Base-by-base conservation (phyloP, 2,113 vertebrate genomes). In the Jacana jacana region DNA sequence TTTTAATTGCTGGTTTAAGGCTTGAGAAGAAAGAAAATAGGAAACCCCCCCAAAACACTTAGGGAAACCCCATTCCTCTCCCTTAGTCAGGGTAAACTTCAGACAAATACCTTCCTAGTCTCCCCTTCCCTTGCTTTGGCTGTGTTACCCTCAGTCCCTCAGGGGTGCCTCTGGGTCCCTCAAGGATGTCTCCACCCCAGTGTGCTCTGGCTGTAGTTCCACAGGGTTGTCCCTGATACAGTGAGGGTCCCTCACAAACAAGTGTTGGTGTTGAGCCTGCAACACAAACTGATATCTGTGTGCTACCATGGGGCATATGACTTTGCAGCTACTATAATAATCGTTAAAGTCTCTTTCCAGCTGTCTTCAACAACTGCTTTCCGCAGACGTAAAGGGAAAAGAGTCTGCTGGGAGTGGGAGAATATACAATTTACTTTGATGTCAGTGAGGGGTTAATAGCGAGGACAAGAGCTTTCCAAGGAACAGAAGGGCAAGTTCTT, bases 171-270 rank as follows among this genome's bases (percentile, higher is more conserved):
- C 63, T 91, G 54, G 1, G 39, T 63, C 25, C 15, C 35, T 66
- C 28, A 5, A 10, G 49, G 24, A 5, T 33, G 37, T n/a, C 54
- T 35, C 30, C 25, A 3, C 19, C 19, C 58, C 46, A 8, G 16
- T 2, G 31, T 48, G 39, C 44, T 30, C 78, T 65, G 22, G 15
- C 51, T 55, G n/a, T 1, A 0, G 4, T 46, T 30, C 58, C 35
- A 70, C 39, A 19, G 46, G 33, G 7, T 18, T 79, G 63, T 60
- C 20, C 20, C 48, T 86, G 30, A 23, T 54, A 30, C 31, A 17
- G 5, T 2, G 0, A 16, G 16, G 6, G 6, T 46, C 33, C 35
- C 14, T 79, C 48, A n/a, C 25, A 37, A 65, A 40, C 3, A 1
- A 1, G 24, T 40, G 19, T 6, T 46, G 55, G 42, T 77, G 25